Evolutionary conservation across 1,140 invertebrate genomes (phyloP), one percentile per base, ranked within the genome.

Genomic region (Drepana arcuata): DNA sequence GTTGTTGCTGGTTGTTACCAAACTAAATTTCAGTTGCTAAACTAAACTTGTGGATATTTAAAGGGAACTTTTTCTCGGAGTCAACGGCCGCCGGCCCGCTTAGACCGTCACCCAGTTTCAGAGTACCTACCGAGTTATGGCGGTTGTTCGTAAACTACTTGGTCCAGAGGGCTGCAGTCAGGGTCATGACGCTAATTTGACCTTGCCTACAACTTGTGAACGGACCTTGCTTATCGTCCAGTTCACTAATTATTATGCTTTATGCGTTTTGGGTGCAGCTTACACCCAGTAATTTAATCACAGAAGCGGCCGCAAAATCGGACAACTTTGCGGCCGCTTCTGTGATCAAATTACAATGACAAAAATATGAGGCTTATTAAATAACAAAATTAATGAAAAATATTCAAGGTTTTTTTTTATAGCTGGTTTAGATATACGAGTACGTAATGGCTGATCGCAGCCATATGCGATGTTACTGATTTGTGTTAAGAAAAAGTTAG

Each of bases 1-100:
- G 77, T 78, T 80, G 72, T 78, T 44, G 72, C 60, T 55, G 69
- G 71, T 77, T 81, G 77, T 79, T 79, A 64, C 65, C 64, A 64
- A 81, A 82, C 78, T 82, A 79, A 82, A 79, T 82, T 82, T 78
- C 74, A 82, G 78, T 81, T 79, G 70, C 71, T 79, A 72, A 78
- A 81, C 77, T 81, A 73, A 77, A 82, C 61, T 82, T 79, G 74
- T 63, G 65, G 77, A 82, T 82, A 79, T 82, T 82, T 79, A 82
- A 82, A 82, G 72, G 56, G 68, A 82, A 82, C 77, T 82, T 82
- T 82, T 82, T 82, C 77, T 71, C 74, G 71, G 63, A 82, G 77
- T 82, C 77, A 82, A 82, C 69, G 77, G 72, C 77, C 77, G 59
- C n/a, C n/a, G 47, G 39, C 40, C 40, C 46, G 46, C 37, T 67